Base-by-base conservation (phyloP, 2,113 vertebrate species). In the Colius striatus region DNA sequence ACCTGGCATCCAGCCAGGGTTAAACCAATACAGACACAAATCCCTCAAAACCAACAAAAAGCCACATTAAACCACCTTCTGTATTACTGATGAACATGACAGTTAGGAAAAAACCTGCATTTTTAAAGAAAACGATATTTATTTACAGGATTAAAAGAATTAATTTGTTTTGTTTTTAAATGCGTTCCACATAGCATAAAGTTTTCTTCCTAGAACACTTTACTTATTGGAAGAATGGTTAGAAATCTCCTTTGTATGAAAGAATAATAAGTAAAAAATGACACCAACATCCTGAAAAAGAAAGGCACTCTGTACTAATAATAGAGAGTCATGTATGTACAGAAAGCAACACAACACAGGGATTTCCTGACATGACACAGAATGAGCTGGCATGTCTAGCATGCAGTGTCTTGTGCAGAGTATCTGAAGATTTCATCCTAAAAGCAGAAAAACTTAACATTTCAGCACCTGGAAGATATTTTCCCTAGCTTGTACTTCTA, bases 181-280 rank as follows among this genome's bases (percentile, higher is more conserved):
- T 2, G 0, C 76, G 54, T 57, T 5, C 6, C 18, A 48, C 11
- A 23, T 47, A 66, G 5, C 4, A 22, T 8, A 57, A 1, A n/a
- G 1, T 36, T 30, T n/a, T 71, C 14, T 62, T 63, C 23, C 32
- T 53, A 61, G 13, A 80, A 30, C 2, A 3, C 3, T 61, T 14
- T 4, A 6, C 7, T 62, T 81, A 21, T 1, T 36, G 16, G 41
- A 78, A 76, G 9, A 55, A 32, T 23, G 4, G 17, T 53, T 61
- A 60, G 20, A 29, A 48, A 65, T 5, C 27, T 60, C 6, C 3
- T 47, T 65, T 55, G 2, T 26, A 23, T 66, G 47, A 61, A 86
- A 50, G 26, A 83, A 48, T 2, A 43, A 4, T 2, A 8, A 30
- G 21, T 15, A 63, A 92, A 91, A 58, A 58, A n/a, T 23, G 13